Conservation (phyloP, 2,888 invertebrate genomes). For the Ennomos erosarius region DNA sequence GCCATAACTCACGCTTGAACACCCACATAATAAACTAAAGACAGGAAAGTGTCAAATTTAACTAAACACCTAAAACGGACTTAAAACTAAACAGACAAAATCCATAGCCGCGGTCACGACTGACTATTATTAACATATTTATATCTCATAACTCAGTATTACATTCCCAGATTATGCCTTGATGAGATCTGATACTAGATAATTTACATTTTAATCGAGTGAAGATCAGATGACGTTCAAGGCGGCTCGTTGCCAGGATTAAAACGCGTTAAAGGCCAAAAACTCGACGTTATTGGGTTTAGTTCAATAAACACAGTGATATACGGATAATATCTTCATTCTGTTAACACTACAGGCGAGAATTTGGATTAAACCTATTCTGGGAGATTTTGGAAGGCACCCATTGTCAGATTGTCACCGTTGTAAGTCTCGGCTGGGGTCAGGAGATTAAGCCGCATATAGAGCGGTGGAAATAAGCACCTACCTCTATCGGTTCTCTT, state of each 20-base stretch:
- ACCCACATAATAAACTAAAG: constrained; percentile 47
- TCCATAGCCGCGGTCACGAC: constrained; percentile 54
- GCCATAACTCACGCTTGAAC: constrained; percentile 37
- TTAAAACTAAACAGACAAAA: constrained; percentile 42
- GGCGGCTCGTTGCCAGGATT: constrained; percentile 28
- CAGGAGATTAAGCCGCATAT: no score
- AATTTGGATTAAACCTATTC: background rate
- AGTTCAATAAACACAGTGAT: constrained; percentile 39
- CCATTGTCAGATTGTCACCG: no score
- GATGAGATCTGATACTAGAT: constrained; percentile 64
- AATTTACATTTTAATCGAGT: constrained; percentile 71
- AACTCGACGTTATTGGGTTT: constrained; percentile 15
- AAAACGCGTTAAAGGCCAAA: constrained; percentile 17
- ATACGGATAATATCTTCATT: constrained; percentile 38
- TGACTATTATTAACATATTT: constrained; percentile 60
- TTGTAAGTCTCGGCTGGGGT: no score
- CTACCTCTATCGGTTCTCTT: no score
- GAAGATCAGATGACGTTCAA: constrained; percentile 52
- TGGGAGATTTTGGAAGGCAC: no score
- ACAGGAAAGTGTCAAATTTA: constrained; percentile 57
- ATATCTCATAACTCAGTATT: constrained; percentile 65
- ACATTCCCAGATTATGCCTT: constrained; percentile 63
- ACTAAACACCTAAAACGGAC: constrained; percentile 48
- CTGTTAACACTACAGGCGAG: constrained; percentile 33
- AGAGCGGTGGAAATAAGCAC: no score